Evolutionary conservation across 2,797 vertebrate genomes (phyloP), one percentile per base, ranked within the genome.

Genomic region (Lagocephalus sceleratus): DNA sequence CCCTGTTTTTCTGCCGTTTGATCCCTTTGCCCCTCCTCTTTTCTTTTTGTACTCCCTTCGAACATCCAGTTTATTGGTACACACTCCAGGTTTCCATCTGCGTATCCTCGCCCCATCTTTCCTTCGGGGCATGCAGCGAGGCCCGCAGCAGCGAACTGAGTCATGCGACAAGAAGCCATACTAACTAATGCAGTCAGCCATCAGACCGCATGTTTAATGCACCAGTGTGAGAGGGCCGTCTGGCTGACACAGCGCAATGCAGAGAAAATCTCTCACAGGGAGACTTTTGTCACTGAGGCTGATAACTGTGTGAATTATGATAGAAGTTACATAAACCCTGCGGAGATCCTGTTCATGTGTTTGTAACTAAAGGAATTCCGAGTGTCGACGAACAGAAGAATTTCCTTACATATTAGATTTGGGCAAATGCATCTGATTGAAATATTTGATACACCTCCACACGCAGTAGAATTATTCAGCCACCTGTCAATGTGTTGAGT

Each of bases 191-290:
- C 49, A 49, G 53, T 20, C 56, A 32, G 17, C 41, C 21, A 21
- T 51, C 17, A 48, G 42, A 23, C 56, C 11, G 15, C 26, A 65
- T 78, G 64, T 74, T 81, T 81, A 68, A 81, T 76, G 58, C 46
- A 68, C 57, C 55, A 67, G 51, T 21, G 9, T 40, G 15, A 47
- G 20, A 29, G 5, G 3, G 16, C 25, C 39, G 10, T 55, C 46
- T 45, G 8, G 68, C 67, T 79, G 72, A 78, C 46, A 67, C 57
- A 60, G 66, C 55, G 10, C 19, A 75, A 75, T 60, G 40, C 1
- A 25, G 15, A 8, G 47, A 68, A 19, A 56, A 57, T 51, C 49
- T 60, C 17, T 71, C 51, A 53, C 47, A 47, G 20, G 2, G 8
- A 50, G 6, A 26, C 21, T 59, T 53, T 38, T 49, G n/a, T 35